These are phyloP conservation scores for Mellivora capensis DNA, from an alignment of 2,113 vertebrate species.

Conservation along the genomic window DNA sequence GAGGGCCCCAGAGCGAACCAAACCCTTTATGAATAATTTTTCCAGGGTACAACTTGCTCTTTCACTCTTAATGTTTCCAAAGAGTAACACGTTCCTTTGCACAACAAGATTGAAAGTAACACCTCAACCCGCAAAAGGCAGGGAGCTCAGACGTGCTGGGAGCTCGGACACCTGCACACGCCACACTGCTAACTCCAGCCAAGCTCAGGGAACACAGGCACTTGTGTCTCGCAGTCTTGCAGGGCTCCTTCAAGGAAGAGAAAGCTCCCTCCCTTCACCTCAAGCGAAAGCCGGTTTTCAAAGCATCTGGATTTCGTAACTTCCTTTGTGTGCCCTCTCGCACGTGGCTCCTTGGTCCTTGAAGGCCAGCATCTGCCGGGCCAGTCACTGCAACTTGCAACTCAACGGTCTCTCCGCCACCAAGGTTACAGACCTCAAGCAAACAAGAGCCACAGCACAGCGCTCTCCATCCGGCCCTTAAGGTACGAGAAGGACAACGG, in stretches of 20 bases:
- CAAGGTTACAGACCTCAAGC: fast-evolving
- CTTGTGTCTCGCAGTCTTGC: fast-evolving
- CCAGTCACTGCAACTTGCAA: fast-evolving
- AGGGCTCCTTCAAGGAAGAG: not conserved
- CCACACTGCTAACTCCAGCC: fast-evolving
- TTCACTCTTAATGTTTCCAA: not conserved
- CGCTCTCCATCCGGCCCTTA: not conserved
- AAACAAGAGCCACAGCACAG: fast-evolving
- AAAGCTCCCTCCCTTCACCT: fast-evolving
- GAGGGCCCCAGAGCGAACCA: fast-evolving
- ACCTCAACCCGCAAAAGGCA: fast-evolving
- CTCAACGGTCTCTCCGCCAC: not conserved
- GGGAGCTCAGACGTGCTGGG: fast-evolving
- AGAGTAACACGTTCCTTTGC: not conserved
- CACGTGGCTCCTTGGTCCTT: not conserved
- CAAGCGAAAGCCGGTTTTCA: not conserved
- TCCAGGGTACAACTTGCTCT: not conserved
- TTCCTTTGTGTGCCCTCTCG: not conserved
- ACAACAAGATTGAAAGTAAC: not conserved
- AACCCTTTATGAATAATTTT: not conserved
- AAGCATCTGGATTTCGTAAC: fast-evolving
- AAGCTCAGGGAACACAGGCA: fast-evolving
- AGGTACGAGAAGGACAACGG: fast-evolving
- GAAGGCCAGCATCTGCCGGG: not conserved
- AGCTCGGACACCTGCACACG: fast-evolving